phyloP scores from a whole-genome alignment of 2,888 invertebrate genomes.

The Paralinhomoeus sp. region DNA sequence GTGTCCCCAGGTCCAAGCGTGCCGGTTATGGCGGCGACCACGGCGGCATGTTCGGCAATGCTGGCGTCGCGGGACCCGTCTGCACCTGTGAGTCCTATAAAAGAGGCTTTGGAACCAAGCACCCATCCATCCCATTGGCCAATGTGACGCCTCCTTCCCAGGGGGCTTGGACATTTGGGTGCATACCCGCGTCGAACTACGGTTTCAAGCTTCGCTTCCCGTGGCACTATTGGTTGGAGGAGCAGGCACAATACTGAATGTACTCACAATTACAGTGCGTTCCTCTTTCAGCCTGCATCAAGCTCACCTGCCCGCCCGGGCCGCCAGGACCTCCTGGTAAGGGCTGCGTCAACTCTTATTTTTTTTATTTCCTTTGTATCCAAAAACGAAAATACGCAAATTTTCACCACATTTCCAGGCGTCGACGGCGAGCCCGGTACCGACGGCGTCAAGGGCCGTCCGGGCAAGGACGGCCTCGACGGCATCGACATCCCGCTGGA shows the following conservation, averaged over 20 bases:
- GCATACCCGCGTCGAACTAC: too few relatives aligned
- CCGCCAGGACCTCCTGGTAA: slow-evolving; percentile 22
- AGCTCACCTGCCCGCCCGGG: slow-evolving; percentile 22
- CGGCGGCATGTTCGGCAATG: not conserved
- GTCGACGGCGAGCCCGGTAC: slow-evolving; percentile 13
- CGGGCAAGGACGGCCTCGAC: slow-evolving; percentile 22
- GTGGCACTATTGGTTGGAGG: too few relatives aligned
- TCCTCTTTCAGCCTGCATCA: slow-evolving; percentile 12
- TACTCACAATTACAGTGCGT: not conserved
- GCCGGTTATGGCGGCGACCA: not conserved
- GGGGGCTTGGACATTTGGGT: too few relatives aligned
- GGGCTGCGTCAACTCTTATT: not conserved
- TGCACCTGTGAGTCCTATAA: not conserved
- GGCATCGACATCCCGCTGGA: slow-evolving; percentile 23
- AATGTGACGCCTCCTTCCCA: too few relatives aligned
- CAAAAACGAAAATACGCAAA: too few relatives aligned
- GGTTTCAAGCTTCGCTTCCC: too few relatives aligned
- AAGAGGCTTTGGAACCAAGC: too few relatives aligned
- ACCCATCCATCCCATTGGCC: too few relatives aligned
- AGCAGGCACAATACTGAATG: too few relatives aligned
- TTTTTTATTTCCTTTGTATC: too few relatives aligned
- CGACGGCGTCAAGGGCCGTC: slow-evolving; percentile 9
- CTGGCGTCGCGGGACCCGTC: not conserved
- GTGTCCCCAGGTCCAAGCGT: not conserved
- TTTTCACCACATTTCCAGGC: not conserved